phyloP scores from a whole-genome alignment of 2,888 invertebrate species.

The Elysia crispata region DNA sequence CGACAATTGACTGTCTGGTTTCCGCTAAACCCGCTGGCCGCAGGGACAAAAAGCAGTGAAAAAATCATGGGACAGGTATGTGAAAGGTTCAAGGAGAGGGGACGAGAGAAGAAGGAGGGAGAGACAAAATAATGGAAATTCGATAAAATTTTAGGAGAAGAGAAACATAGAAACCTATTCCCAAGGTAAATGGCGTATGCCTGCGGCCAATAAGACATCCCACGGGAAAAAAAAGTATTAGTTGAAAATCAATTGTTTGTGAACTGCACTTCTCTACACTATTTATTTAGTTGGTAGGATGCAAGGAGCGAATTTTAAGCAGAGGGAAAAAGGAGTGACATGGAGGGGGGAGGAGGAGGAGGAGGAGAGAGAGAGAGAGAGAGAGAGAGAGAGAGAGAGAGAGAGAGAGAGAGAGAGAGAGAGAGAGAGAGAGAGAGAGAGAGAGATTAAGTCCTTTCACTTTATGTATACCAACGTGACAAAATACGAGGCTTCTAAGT shows the following conservation, averaged over 20 bases:
- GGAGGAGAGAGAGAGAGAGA: conserved; percentile 3
- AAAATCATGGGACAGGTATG: not conserved
- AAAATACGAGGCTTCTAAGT: not conserved
- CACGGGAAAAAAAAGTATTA: no score
- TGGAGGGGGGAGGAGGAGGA: no score
- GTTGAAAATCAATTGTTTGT: no score
- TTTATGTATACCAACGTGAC: no score
- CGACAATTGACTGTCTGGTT: not conserved
- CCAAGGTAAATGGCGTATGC: no score
- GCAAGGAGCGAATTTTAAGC: no score
- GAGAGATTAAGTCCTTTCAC: not conserved
- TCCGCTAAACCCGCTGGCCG: not conserved
- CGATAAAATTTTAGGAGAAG: no score
- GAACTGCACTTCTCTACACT: no score
- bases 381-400: not conserved
- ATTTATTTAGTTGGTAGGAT: no score
- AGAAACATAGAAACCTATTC: no score
- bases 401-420: conserved; percentile 5
- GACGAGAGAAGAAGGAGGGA: not conserved
- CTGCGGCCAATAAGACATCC: no score
- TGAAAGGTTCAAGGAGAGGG: conserved; percentile 13
- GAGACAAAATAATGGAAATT: not conserved
- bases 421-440: conserved; percentile 10
- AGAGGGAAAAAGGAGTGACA: no score
- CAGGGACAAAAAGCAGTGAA: not conserved